Conservation (phyloP, 2,888 invertebrate genomes). For the Synergus laeviventris region DNA sequence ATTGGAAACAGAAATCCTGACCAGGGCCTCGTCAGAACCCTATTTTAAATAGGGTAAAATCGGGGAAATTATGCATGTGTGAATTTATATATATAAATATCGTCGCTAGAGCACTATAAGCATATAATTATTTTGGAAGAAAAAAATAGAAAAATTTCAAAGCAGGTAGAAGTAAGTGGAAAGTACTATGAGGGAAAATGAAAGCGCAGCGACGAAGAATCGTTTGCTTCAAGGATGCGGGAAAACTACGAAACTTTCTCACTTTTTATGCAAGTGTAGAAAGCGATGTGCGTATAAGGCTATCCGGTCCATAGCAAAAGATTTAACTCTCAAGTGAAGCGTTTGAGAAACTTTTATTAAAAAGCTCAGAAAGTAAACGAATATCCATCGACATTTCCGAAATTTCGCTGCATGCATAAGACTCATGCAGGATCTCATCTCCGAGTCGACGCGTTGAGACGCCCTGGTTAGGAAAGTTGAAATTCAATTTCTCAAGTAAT, state of each 20-base stretch:
- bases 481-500: constrained; percentile 24
- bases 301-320: constrained; percentile 13
- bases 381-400: constrained; percentile 55
- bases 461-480: constrained; percentile 27
- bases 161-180: constrained; percentile 41
- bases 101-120: not conserved
- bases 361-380: constrained; percentile 53
- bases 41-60: no score
- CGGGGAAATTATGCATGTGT: no score
- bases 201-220: constrained; percentile 41
- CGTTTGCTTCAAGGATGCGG: constrained; percentile 39
- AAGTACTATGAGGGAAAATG: constrained; percentile 22
- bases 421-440: constrained; percentile 40
- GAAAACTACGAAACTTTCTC: constrained; percentile 55
- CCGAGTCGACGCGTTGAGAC: constrained; percentile 41
- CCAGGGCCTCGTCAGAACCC: no score
- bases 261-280: constrained; percentile 58
- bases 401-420: constrained; percentile 49
- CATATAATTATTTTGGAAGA: not conserved
- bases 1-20: no score
- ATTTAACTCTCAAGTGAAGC: constrained; percentile 47
- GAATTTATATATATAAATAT: no score
- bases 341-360: constrained; percentile 63
- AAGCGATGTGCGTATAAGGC: constrained; percentile 53
- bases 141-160: constrained; percentile 32